Conservation (phyloP, 2,888 invertebrate species). For the Erebia palarica region DNA sequence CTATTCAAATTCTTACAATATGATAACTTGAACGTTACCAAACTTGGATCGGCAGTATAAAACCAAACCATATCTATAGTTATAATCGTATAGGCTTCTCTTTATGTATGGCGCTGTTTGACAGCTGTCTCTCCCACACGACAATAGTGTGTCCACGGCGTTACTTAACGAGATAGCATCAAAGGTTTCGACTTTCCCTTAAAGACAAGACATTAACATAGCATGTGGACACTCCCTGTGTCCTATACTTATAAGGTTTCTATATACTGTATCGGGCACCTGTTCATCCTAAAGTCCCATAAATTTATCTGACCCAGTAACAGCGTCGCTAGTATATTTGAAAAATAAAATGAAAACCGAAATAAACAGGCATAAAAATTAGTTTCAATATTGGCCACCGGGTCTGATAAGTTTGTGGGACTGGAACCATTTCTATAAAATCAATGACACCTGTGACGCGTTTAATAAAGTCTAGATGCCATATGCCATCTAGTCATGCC, state of each 20-base stretch:
- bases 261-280: background rate
- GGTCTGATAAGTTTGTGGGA: no score
- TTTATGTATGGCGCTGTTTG: slow-evolving; percentile 24
- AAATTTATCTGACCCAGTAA: no score
- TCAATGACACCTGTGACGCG: no score
- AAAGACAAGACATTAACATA: slow-evolving; percentile 16
- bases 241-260: slow-evolving; percentile 12
- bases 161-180: slow-evolving; percentile 36
- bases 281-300: background rate
- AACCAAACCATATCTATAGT: slow-evolving; percentile 27
- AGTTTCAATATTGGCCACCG: no score
- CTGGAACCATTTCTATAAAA: no score
- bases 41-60: background rate
- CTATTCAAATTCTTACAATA: no score
- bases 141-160: slow-evolving; percentile 33
- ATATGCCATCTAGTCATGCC: no score
- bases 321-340: no score
- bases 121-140: slow-evolving; percentile 35
- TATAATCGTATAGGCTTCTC: slow-evolving; percentile 26
- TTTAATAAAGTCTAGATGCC: no score
- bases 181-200: slow-evolving; percentile 33
- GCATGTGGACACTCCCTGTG: slow-evolving; percentile 13
- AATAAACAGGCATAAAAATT: no score
- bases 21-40: background rate
- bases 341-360: no score